Base-by-base conservation (phyloP, 2,113 vertebrate species). In the Puma concolor region DNA sequence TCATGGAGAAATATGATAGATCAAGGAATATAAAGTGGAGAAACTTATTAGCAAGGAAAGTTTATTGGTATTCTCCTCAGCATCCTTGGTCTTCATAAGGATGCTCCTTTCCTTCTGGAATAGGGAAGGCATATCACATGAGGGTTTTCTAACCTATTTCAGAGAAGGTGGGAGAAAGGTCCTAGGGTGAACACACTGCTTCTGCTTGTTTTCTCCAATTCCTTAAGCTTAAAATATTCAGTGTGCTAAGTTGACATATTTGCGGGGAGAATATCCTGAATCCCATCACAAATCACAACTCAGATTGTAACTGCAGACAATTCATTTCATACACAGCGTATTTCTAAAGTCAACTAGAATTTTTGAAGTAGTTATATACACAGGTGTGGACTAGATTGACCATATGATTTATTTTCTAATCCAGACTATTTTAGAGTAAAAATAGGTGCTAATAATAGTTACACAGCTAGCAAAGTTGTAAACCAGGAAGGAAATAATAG, bases 301-400 rank as follows among this genome's bases (percentile, higher is more conserved):
- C 48, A 90, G 60, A 83, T 74, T 31, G 67, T 29, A 87, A 86
- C 5, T 38, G 12, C 0, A 7, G 50, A 91, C 85, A 14, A 86
- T 66, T 77, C 1, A 86, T 80, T 95, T 87, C 44, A 66, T 72
- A 77, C 5, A 81, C 16, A 69, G 11, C 6, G 48, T 31, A 5
- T 52, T 67, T 94, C 14, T 85, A 95, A 92, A 95, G 5, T 92
- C 52, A 94, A 25, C 36, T 44, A 91, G 29, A 27, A 77, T 41
- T 80, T 95, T 63, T 23, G 1, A 97, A 82, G 27, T 29, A 29
- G 57, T 80, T 83, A 80, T 27, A 4, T 12, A 29, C 7, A 57
- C 27, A 81, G 27, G 48, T 64, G 33, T 31, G 38, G 23, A 9
- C 38, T 63, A 38, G 4, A 17, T 29, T 94, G 41, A 86, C 21